Evolutionary conservation across 2,113 vertebrate species (phyloP).

Genomic region (Apteryx owenii): DNA sequence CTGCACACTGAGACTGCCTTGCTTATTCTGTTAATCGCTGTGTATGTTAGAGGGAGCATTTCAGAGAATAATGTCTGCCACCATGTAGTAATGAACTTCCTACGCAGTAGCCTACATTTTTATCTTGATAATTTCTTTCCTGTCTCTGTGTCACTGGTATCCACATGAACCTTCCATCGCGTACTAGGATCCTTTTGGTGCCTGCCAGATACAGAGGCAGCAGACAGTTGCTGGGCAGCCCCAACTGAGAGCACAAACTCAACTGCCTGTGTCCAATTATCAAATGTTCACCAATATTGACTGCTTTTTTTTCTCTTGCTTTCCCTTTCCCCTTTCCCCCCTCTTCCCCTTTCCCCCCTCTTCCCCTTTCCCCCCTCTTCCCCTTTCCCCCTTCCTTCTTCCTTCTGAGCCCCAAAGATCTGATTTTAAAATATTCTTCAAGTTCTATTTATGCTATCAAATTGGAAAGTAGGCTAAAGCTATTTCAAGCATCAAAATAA

Average conservation of each 20-base stretch:
- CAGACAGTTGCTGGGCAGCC: not conserved
- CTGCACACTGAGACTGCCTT: not conserved
- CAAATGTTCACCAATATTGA: not conserved
- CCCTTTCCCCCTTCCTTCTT: too few species aligned
- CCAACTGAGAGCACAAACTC: not conserved
- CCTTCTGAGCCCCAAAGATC: not conserved
- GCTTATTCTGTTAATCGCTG: not conserved
- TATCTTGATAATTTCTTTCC: not conserved
- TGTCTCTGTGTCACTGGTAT: not conserved
- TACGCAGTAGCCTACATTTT: not conserved
- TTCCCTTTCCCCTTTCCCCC: too few species aligned
- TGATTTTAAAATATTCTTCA: not conserved
- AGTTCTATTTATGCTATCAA: not conserved
- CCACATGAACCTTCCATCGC: not conserved
- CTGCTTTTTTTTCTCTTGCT: not conserved
- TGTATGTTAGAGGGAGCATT: not conserved
- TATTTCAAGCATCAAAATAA: not conserved
- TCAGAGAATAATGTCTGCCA: not conserved
- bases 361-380: too few species aligned
- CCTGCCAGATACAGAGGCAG: not conserved
- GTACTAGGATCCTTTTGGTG: not conserved
- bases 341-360: too few species aligned
- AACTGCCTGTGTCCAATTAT: not conserved
- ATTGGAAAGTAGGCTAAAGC: not conserved
- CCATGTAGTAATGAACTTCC: not conserved